Percentiles rank a stretch among this genome's conserved stretches.
These are phyloP conservation scores for Lepidurus arcticus DNA, from an alignment of 1,140 invertebrate genomes.

Conservation along the genomic window DNA sequence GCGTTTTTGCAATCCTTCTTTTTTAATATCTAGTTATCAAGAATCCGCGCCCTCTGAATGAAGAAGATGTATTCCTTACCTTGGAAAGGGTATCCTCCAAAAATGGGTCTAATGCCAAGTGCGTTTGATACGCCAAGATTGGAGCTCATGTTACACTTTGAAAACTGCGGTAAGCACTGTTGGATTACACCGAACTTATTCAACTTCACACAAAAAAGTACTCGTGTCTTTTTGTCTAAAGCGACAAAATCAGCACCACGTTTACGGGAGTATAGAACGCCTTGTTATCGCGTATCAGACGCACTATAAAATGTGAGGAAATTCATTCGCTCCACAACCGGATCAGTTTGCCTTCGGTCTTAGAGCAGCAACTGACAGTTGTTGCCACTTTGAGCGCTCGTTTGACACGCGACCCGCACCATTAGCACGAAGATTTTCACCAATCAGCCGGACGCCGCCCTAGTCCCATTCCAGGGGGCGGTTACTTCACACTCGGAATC, in stretches of 20 bases:
- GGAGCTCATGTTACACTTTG: constrained; percentile 7
- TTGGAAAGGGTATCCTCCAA: constrained; percentile 32
- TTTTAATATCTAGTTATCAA: not conserved
- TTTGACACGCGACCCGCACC: constrained; percentile 17
- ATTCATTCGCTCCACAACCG: constrained; percentile 21
- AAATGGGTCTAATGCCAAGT: constrained; percentile 27
- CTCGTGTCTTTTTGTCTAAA: not conserved
- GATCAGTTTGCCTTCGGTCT: not conserved
- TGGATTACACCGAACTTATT: not conserved
- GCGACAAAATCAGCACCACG: not conserved
- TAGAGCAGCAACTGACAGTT: constrained; percentile 8
- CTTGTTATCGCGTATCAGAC: constrained; percentile 6
- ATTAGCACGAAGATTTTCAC: constrained; percentile 16
- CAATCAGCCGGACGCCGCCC: constrained; percentile 11
- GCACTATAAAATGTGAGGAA: constrained; percentile 12
- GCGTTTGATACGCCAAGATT: constrained; percentile 31
- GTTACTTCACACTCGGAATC: constrained; percentile 7
- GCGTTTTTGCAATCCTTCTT: not conserved
- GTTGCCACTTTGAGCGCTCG: constrained; percentile 17
- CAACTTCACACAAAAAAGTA: not conserved
- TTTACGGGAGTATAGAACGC: not conserved
- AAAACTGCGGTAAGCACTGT: not conserved
- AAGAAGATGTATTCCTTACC: constrained; percentile 6
- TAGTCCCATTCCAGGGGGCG: not conserved
- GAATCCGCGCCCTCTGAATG: not conserved